Conservation (phyloP, 1,140 invertebrate species). For the Drosophila asahinai region DNA sequence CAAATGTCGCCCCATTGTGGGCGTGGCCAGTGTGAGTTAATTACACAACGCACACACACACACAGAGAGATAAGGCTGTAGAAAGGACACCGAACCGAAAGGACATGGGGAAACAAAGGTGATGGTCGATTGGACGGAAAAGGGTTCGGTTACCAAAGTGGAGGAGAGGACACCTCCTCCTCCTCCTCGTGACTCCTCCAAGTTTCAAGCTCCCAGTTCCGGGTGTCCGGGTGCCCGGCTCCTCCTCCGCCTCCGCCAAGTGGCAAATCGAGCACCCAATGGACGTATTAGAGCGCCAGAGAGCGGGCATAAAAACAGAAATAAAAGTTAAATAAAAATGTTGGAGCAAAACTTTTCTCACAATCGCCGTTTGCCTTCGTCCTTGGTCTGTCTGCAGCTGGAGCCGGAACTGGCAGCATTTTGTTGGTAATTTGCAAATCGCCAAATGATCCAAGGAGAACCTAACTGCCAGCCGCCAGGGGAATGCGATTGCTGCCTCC, state of each 20-base stretch:
- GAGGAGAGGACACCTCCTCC: slow-evolving; percentile 1
- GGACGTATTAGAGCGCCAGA: slow-evolving; percentile 64
- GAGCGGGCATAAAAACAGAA: slow-evolving; percentile 61
- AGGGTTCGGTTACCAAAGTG: slow-evolving; percentile 46
- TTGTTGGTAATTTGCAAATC: slow-evolving; percentile 69
- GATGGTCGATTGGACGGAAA: slow-evolving; percentile 40
- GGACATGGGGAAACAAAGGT: slow-evolving; percentile 39
- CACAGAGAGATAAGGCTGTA: neutral
- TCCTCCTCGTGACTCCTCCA: neutral
- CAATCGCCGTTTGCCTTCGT: slow-evolving; percentile 37
- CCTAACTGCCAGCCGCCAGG: slow-evolving; percentile 34
- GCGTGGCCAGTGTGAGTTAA: slow-evolving; percentile 63
- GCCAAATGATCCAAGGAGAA: slow-evolving; percentile 62
- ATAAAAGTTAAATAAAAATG: slow-evolving; percentile 80
- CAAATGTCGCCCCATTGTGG: slow-evolving; percentile 43
- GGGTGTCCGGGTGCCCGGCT: neutral
- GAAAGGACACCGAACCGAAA: slow-evolving; percentile 21
- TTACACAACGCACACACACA: slow-evolving; percentile 46
- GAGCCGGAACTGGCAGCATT: slow-evolving; percentile 23
- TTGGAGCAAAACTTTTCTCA: slow-evolving; percentile 59
- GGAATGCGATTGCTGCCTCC: slow-evolving; percentile 35
- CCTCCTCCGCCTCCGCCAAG: slow-evolving; percentile 16
- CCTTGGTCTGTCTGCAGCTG: neutral
- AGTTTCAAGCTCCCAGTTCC: slow-evolving; percentile 10
- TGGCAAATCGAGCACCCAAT: slow-evolving; percentile 52